phyloP scores from a whole-genome alignment of 2,113 vertebrate species.

The Kobus ellipsiprymnus region DNA sequence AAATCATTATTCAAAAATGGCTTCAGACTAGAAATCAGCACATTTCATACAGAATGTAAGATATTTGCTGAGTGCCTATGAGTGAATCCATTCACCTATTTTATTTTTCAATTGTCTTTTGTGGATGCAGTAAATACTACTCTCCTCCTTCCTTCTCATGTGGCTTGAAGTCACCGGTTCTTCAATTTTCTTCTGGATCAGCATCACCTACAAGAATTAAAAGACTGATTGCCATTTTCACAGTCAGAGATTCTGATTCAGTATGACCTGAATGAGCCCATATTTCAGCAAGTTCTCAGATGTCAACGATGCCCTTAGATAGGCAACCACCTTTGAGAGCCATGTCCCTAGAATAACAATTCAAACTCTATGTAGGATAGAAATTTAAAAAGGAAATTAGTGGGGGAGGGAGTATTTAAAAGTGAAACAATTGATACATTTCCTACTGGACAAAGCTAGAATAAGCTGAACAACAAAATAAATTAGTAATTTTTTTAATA shows the following conservation, averaged over 20 bases:
- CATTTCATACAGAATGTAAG: not conserved
- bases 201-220: not conserved
- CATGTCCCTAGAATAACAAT: not conserved
- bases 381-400: not conserved
- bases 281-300: not conserved
- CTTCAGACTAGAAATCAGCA: slow-evolving; percentile 23
- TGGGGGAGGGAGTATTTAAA: accelerated
- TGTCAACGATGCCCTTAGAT: accelerated
- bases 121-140: not conserved
- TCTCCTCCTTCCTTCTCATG: not conserved
- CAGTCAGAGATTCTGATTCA: not conserved
- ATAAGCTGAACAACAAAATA: not conserved
- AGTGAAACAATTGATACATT: not conserved
- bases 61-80: not conserved
- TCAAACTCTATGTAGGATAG: not conserved
- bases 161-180: not conserved
- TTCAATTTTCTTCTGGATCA: not conserved
- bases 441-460: not conserved
- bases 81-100: not conserved
- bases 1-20: not conserved
- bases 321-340: not conserved
- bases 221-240: not conserved
- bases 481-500: not conserved
- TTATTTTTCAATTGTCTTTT: not conserved
- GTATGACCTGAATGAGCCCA: accelerated